These are phyloP conservation scores for Stenopsyche tienmushanensis DNA, from an alignment of 1,140 invertebrate genomes.

Conservation along the genomic window DNA sequence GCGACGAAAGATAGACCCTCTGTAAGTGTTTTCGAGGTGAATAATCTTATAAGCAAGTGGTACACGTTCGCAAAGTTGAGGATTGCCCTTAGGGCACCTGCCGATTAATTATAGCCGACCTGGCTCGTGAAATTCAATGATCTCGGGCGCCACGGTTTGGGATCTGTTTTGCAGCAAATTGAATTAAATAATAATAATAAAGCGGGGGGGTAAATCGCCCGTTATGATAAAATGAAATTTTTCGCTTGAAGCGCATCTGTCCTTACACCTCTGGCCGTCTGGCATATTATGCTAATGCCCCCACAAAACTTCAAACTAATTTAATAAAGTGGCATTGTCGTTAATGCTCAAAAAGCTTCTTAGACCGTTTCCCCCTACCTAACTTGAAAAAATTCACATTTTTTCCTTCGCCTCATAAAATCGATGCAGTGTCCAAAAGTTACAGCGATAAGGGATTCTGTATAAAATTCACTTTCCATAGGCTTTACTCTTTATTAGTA, in stretches of 20 bases:
- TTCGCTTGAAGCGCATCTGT: constrained; percentile 31
- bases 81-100: not conserved
- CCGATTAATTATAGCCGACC: not conserved
- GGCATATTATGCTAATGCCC: constrained; percentile 39
- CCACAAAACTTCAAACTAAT: constrained; percentile 40
- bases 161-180: not conserved
- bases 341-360: constrained; percentile 31
- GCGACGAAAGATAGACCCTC: too few relatives aligned
- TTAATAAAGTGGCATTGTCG: constrained; percentile 40
- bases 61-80: too few relatives aligned
- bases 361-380: not conserved
- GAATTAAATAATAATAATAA: not conserved
- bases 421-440: constrained; percentile 21
- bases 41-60: too few relatives aligned
- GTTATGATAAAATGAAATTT: constrained; percentile 23
- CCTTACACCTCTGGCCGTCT: constrained; percentile 28
- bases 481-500: too few relatives aligned
- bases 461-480: too few relatives aligned
- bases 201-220: not conserved
- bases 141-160: not conserved
- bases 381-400: not conserved
- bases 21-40: too few relatives aligned
- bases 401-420: not conserved
- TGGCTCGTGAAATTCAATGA: too few relatives aligned
- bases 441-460: constrained; percentile 9